A percentile compares a stretch with the other conserved stretches of the same genome.
These are phyloP conservation scores for Quadroppia sp. DNA, from an alignment of 2,888 invertebrate species.

Conservation along the genomic window DNA sequence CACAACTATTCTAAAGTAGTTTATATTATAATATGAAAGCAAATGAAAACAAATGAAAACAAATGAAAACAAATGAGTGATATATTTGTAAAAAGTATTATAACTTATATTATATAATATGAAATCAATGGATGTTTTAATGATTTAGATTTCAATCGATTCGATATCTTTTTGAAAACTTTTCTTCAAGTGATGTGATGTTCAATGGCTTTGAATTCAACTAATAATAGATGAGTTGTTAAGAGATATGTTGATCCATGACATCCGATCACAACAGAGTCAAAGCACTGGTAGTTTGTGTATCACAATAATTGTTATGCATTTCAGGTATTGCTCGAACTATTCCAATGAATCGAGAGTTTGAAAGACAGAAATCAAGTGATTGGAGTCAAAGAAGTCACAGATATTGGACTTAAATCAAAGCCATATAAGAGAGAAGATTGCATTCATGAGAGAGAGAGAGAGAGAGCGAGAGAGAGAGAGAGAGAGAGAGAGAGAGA, in stretches of 20 bases:
- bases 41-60: too few relatives aligned
- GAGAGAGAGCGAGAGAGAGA: conserved; percentile 33
- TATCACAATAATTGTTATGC: conserved; percentile 3
- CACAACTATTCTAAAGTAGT: too few relatives aligned
- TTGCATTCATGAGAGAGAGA: conserved; percentile 21
- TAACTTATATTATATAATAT: too few relatives aligned
- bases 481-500: conserved; percentile 37
- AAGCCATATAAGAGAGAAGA: not conserved
- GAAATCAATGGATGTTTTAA: too few relatives aligned
- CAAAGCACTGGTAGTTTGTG: not conserved
- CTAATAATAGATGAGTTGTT: conserved; percentile 1
- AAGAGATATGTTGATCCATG: not conserved
- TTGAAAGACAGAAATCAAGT: not conserved
- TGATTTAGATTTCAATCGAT: too few relatives aligned
- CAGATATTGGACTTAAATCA: conserved; percentile 22
- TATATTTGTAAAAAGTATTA: too few relatives aligned
- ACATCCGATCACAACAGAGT: not conserved
- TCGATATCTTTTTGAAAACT: too few relatives aligned
- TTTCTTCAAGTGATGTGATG: too few relatives aligned
- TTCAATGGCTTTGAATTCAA: not conserved
- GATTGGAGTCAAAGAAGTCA: not conserved
- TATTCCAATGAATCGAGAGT: not conserved
- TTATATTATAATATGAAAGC: too few relatives aligned
- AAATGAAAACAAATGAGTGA: too few relatives aligned
- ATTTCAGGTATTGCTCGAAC: conserved; percentile 30